Base-by-base conservation (phyloP, 1,140 invertebrate genomes). In the Cryptotermes secundus region DNA sequence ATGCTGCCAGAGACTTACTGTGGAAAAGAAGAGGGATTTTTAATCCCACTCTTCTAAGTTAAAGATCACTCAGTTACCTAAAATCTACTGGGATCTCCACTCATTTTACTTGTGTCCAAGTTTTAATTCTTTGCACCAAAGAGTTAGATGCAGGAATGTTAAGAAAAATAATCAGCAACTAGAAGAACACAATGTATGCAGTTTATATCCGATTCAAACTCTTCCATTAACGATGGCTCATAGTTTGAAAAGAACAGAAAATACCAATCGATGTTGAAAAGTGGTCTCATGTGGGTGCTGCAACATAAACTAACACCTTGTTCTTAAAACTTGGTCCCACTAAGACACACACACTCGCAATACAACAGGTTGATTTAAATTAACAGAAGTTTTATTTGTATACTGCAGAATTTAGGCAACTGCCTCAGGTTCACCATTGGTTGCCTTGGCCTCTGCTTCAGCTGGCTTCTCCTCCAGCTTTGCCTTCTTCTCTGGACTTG, bases 401-500 rank as follows among this genome's bases (percentile, higher is more conserved):
- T 42, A 80, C 81, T 22, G 22, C 42, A 49, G 31, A 31, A 81
- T 79, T 83, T 85, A 85, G 53, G 85, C 85, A 38, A 72, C 80
- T 84, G 93, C 92, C 88, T 94, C 92, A 84, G 93, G 92, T 35
- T 92, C 92, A 85, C 88, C 89, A 83, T 91, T 91, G 84, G 92
- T 91, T 81, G 90, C 87, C 88, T 84, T 88, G 85, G 93, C 90
- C 94, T 95, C 90, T 22, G 91, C 91, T 80, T 90, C 87, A 87
- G 84, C 89, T 72, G 59, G 59, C 85, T 93, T 92, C 34, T 94
- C 93, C 3, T 92, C 93, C 38, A 95, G 89, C 90, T 94, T 95
- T 83, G 93, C 92, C 86, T 95, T 95, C 89, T 95, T 95, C 87
- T 94, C 94, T 31, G 93, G 93, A 86, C 92, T 93, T 31, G 91